Conservation (phyloP, 2,797 vertebrate genomes). For the Eulemur albifrons region DNA sequence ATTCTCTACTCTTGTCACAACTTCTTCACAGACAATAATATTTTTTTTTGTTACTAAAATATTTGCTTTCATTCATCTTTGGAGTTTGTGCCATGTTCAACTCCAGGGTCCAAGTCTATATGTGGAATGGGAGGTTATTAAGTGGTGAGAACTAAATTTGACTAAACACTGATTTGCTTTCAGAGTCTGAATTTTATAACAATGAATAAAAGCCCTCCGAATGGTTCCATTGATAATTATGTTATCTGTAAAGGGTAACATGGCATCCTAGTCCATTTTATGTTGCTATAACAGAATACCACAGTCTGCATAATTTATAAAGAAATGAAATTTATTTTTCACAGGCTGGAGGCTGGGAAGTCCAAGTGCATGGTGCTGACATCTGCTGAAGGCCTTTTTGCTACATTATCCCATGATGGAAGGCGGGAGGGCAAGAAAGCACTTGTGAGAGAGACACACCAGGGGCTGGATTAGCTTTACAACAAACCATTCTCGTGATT, state of each 20-base stretch:
- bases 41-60: background rate
- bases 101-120: background rate
- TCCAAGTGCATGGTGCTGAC: background rate
- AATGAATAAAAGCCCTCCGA: background rate
- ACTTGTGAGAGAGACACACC: background rate
- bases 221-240: background rate
- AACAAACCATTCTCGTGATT: background rate
- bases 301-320: background rate
- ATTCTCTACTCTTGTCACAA: background rate
- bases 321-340: background rate
- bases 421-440: background rate
- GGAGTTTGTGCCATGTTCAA: background rate
- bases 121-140: background rate
- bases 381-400: background rate
- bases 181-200: background rate
- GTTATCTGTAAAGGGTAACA: background rate
- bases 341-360: background rate
- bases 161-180: background rate
- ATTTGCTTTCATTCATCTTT: background rate
- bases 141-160: background rate
- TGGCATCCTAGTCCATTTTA: background rate
- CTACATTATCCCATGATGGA: background rate
- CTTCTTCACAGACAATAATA: background rate
- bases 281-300: background rate
- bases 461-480: background rate